Base-by-base conservation (phyloP, 2,888 invertebrate genomes). In the Melanargia galathea region DNA sequence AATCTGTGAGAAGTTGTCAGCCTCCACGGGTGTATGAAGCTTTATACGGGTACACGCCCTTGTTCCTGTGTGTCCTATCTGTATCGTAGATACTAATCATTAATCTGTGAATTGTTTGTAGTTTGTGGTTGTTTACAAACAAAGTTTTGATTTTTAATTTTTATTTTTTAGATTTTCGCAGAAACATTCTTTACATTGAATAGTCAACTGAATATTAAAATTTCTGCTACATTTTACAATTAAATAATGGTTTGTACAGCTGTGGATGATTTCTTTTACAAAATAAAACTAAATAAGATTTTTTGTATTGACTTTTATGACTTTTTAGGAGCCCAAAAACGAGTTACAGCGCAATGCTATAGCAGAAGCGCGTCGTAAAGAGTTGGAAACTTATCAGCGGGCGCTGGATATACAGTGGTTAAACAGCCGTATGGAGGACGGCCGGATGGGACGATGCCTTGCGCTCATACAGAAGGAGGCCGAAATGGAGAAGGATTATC, bases 401-500 rank as follows among this genome's bases (percentile, higher is more conserved):
- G 85, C 86, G 0, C 63, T 84, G 65, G 89, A 90, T 63, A 77
- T 85, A 24, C 83, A 89, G 74, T 89, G 89, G 90, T 71, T 91
- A 35, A 83, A 90, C 75, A 86, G 77, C 60, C 84, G 90, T 0
- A 89, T 89, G 88, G 86, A 86, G 33, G 86, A 87, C 43, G 86
- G 88, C 43, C 75, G 84, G n/a, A 90, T 87, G 84, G 84, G 86
- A 7, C 81, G 88, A 1, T 82, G 83, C 49, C 75, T 90, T 0
- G 87, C 90, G 0, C 79, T 84, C 2, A 87, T 91, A 63, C 70
- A 82, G 43, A 77, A 78, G 10, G 90, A 91, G 67, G 87, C 87
- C 3, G 86, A 82, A 35, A 86, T 88, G 87, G 90, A 91, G 62
- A 89, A 83, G 62, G 80, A 87, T 63, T 90, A 84, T 67, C 85